Evolutionary conservation across 2,888 invertebrate genomes (phyloP).

Genomic region (Unio delphinus): DNA sequence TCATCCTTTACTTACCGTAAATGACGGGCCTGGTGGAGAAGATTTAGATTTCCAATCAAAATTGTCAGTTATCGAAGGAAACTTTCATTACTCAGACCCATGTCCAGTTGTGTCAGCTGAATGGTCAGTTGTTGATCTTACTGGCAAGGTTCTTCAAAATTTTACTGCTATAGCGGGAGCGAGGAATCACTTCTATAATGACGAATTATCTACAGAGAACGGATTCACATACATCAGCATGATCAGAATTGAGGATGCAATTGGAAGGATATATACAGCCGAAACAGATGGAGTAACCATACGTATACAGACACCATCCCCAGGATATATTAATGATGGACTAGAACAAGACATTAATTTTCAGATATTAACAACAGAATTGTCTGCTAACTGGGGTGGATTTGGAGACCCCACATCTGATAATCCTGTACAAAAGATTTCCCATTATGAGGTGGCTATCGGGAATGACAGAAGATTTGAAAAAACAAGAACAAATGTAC

Average conservation of each 20-base stretch:
- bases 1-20: constrained; percentile 24
- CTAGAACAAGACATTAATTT: constrained; percentile 40
- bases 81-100: constrained; percentile 46
- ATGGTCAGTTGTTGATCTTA: constrained; percentile 40
- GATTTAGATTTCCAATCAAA: constrained; percentile 43
- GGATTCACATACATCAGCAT: constrained; percentile 44
- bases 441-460: constrained; percentile 52
- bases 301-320: constrained; percentile 46
- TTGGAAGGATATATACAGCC: constrained; percentile 32
- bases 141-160: constrained; percentile 33
- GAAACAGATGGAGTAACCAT: constrained; percentile 49
- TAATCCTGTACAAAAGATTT: constrained; percentile 40
- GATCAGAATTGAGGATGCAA: constrained; percentile 37
- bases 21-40: constrained; percentile 26
- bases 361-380: constrained; percentile 32
- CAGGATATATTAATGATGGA: constrained; percentile 52
- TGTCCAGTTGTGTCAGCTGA: constrained; percentile 41
- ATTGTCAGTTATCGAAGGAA: constrained; percentile 37
- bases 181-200: constrained; percentile 33
- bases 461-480: constrained; percentile 53
- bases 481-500: constrained; percentile 47
- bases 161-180: constrained; percentile 23
- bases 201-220: constrained; percentile 41
- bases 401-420: constrained; percentile 40
- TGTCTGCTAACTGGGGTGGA: constrained; percentile 50